These are phyloP conservation scores for Fabriciana adippe DNA, from an alignment of 2,888 invertebrate species.

Conservation along the genomic window DNA sequence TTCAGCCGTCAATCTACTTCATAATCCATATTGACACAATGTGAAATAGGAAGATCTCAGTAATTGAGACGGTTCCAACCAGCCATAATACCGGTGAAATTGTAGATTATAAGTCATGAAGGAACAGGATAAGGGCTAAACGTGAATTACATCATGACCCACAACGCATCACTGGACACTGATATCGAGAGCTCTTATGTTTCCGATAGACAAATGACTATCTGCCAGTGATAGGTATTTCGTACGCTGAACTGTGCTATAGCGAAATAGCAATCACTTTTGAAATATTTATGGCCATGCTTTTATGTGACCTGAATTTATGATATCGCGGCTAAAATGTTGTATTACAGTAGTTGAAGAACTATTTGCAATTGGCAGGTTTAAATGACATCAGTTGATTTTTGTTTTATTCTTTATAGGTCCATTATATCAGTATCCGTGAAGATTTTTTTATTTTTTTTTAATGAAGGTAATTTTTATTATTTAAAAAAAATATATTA, in stretches of 20 bases:
- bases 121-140: slow-evolving; percentile 48
- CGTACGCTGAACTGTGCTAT: slow-evolving; percentile 23
- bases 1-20: neutral
- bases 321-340: slow-evolving; percentile 13
- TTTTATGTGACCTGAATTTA: slow-evolving; percentile 29
- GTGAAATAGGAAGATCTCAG: neutral
- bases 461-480: no score
- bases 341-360: slow-evolving; percentile 4
- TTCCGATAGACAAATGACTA: slow-evolving; percentile 45
- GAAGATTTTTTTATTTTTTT: no score
- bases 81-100: neutral
- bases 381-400: neutral
- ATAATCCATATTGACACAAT: slow-evolving; percentile 17
- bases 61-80: neutral
- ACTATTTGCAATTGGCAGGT: neutral
- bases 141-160: slow-evolving; percentile 57
- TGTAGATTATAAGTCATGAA: slow-evolving; percentile 50
- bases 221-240: slow-evolving; percentile 32
- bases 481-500: no score
- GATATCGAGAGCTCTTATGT: slow-evolving; percentile 50
- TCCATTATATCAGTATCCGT: no score
- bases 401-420: neutral
- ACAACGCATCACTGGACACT: slow-evolving; percentile 44
- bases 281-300: slow-evolving; percentile 32
- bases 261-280: slow-evolving; percentile 30